A percentile compares a stretch with the other conserved stretches of the same genome.
These are phyloP conservation scores for Nyctibius bracteatus DNA, from an alignment of 2,113 vertebrate species.

Conservation along the genomic window DNA sequence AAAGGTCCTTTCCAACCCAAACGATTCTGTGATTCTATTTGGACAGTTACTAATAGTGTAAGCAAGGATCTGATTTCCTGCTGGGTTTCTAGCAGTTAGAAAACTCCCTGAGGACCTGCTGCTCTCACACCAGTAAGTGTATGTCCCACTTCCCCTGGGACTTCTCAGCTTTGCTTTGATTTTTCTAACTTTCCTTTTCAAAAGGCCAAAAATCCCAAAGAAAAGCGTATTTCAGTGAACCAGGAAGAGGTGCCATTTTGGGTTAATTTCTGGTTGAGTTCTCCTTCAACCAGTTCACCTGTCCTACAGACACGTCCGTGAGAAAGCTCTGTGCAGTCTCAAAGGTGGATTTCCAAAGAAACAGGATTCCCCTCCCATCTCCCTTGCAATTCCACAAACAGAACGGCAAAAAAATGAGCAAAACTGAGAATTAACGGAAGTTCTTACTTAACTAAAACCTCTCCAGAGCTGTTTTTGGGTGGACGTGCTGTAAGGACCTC, in stretches of 20 bases:
- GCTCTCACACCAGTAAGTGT: fast-evolving
- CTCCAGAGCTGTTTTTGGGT: neutral
- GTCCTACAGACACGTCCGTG: fast-evolving
- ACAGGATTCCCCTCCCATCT: neutral
- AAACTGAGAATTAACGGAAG: neutral
- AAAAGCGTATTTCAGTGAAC: fast-evolving
- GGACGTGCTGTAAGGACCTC: neutral
- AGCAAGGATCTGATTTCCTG: neutral
- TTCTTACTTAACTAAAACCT: neutral
- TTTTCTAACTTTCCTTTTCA: neutral
- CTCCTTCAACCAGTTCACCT: neutral
- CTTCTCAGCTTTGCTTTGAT: neutral
- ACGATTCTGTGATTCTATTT: too few species aligned
- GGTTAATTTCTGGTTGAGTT: neutral
- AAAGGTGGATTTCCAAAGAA: neutral
- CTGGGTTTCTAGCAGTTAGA: neutral
- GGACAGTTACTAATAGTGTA: fast-evolving
- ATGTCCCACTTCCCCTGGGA: neutral
- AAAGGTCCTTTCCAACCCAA: too few species aligned
- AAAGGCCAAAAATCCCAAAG: neutral
- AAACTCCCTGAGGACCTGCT: neutral
- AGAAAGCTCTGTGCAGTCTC: neutral
- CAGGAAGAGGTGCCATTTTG: neutral
- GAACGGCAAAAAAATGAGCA: neutral
- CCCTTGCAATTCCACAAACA: neutral